Base-by-base conservation (phyloP, 2,888 invertebrate species). In the Busseola fusca region DNA sequence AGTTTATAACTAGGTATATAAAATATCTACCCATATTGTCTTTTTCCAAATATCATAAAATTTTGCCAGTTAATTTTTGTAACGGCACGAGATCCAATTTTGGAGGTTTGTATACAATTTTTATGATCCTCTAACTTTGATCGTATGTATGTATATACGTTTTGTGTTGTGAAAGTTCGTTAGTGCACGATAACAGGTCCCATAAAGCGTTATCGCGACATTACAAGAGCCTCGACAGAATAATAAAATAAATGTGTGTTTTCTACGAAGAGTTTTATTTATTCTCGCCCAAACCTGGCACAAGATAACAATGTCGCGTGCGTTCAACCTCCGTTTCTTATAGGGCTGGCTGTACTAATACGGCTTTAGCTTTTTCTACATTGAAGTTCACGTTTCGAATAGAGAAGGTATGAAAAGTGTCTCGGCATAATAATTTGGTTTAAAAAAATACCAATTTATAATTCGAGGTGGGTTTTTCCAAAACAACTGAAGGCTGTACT, bases 241-340 rank as follows among this genome's bases (percentile, higher is more conserved):
- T 92, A 93, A 94, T 93, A 95, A 94, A 94, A 92, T 93, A 93
- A 93, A 94, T 93, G 91, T 92, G 88, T 84, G 86, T 92, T 93
- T 95, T 95, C 95, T 94, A 93, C 92, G 94, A 94, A 95, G 86
- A 90, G 88, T 93, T 92, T 93, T 93, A 94, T 94, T 94, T 94
- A 92, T 94, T 92, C 93, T 92, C 90, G 91, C 90, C 93, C 91
- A 91, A 93, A 93, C 90, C 90, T 90, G 91, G 88, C 84, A 63
- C 86, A 88, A 93, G 95, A 95, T 95, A 95, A 95, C 94, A 95
- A 94, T 94, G 94, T 92, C 91, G 90, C 92, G 92, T 92, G 90
- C 93, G 90, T 93, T 91, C 93, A 90, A 91, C 90, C 88, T 88
- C 89, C 65, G 68, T 64, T 50, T 71, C 63, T 74, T 54, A 12